Percentiles rank a stretch among this genome's conserved stretches.
These are phyloP conservation scores for Manis pentadactyla DNA, from an alignment of 2,797 vertebrate genomes.

Conservation along the genomic window DNA sequence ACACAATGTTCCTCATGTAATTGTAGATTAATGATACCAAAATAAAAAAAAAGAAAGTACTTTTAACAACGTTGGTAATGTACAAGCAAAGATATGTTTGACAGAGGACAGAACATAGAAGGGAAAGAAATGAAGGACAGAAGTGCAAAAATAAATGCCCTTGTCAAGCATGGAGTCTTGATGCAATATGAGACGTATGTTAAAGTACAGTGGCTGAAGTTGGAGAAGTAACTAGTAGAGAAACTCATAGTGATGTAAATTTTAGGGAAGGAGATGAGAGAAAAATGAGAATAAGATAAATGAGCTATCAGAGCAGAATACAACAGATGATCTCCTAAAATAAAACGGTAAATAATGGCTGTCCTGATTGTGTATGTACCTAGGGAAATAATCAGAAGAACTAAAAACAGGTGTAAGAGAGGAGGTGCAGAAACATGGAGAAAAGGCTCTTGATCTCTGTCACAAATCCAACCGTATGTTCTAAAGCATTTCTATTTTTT, in stretches of 20 bases:
- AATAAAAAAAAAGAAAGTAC: not conserved
- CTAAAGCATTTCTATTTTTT: not conserved
- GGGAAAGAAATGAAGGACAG: not conserved
- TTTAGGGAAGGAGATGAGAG: not conserved
- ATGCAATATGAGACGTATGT: not conserved
- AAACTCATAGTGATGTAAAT: not conserved
- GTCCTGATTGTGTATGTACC: not conserved
- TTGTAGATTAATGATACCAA: not conserved
- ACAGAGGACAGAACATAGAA: slow-evolving; percentile 39
- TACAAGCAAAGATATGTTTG: not conserved
- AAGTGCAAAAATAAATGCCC: not conserved
- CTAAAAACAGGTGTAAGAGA: not conserved
- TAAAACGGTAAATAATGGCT: not conserved
- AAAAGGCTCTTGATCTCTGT: not conserved
- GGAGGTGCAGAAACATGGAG: not conserved
- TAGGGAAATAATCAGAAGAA: not conserved
- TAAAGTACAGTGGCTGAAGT: not conserved
- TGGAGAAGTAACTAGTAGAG: not conserved
- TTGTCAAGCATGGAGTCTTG: not conserved
- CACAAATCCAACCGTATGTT: not conserved
- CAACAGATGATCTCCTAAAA: not conserved
- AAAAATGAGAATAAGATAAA: not conserved
- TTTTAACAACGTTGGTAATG: not conserved
- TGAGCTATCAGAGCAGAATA: not conserved
- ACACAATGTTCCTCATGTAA: no score